phyloP scores from a whole-genome alignment of 2,113 vertebrate genomes.

The Tetraodon nigroviridis region DNA sequence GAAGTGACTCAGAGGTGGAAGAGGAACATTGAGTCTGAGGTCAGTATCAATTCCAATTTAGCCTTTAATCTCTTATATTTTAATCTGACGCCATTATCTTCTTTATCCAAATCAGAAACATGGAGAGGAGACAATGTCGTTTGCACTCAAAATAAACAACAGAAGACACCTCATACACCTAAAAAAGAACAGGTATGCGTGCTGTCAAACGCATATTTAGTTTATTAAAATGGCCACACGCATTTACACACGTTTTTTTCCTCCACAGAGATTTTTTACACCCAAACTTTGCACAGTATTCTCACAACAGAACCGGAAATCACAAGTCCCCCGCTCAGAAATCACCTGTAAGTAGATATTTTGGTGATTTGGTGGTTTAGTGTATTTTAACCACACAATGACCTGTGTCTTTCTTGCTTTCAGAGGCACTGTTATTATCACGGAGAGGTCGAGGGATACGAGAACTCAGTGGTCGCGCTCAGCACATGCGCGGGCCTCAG shows the following conservation, averaged over 20 bases:
- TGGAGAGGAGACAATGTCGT: constrained; percentile 52
- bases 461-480: constrained; percentile 69
- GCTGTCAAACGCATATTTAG: not conserved
- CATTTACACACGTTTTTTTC: not conserved
- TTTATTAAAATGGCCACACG: not conserved
- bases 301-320: constrained; percentile 21
- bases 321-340: constrained; percentile 21
- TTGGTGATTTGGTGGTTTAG: not conserved
- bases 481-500: constrained; percentile 74
- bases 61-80: too few species aligned
- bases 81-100: not conserved
- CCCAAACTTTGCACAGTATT: constrained; percentile 59
- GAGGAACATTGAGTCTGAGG: constrained; percentile 45
- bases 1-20: constrained; percentile 44
- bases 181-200: constrained; percentile 64
- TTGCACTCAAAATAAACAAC: constrained; percentile 61
- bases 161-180: constrained; percentile 56
- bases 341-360: constrained; percentile 44
- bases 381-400: not conserved
- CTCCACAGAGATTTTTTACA: constrained; percentile 70
- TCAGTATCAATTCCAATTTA: constrained; percentile 2
- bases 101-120: constrained; percentile 19
- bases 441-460: constrained; percentile 68
- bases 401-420: not conserved
- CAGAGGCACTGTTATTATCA: constrained; percentile 73